These are phyloP conservation scores for Carassius auratus DNA, from an alignment of 2,113 vertebrate genomes.

Conservation along the genomic window DNA sequence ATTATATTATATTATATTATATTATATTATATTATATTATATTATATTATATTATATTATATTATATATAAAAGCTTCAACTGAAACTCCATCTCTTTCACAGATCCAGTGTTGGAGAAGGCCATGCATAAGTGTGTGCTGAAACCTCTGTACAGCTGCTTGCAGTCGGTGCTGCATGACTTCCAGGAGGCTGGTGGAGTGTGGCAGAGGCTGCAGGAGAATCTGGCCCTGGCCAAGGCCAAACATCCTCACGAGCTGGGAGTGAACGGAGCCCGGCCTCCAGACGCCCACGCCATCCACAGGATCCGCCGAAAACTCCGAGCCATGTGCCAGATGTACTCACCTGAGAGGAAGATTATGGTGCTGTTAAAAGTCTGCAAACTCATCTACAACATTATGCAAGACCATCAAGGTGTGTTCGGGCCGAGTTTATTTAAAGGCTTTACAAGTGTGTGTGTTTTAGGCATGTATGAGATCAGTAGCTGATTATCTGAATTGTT, in stretches of 20 bases:
- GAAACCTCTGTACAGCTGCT: slow-evolving; percentile 86
- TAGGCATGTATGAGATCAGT: background rate
- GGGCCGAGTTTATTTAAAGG: background rate
- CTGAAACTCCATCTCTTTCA: background rate
- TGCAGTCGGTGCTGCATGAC: slow-evolving; percentile 84
- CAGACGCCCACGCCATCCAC: slow-evolving; percentile 85
- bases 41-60: too few relatives aligned
- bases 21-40: background rate
- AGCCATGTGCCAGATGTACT: slow-evolving; percentile 93
- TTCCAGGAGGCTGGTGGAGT: slow-evolving; percentile 84
- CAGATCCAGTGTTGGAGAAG: slow-evolving; percentile 92
- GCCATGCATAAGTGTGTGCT: slow-evolving; percentile 97
- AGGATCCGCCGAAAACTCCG: slow-evolving; percentile 90
- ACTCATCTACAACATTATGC: slow-evolving; percentile 94
- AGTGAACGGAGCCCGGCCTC: slow-evolving; percentile 81
- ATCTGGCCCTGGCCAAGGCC: slow-evolving; percentile 84
- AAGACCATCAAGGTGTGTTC: slow-evolving; percentile 88
- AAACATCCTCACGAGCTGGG: slow-evolving; percentile 89
- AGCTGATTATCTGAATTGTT: background rate
- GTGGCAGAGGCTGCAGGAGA: slow-evolving; percentile 87
- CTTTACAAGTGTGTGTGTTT: background rate
- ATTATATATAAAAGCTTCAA: background rate
- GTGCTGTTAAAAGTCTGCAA: slow-evolving; percentile 91
- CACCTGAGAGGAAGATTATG: slow-evolving; percentile 92
- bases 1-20: background rate